Evolutionary conservation across 2,888 invertebrate species (phyloP).

Genomic region (Cartodere bifasciata): DNA sequence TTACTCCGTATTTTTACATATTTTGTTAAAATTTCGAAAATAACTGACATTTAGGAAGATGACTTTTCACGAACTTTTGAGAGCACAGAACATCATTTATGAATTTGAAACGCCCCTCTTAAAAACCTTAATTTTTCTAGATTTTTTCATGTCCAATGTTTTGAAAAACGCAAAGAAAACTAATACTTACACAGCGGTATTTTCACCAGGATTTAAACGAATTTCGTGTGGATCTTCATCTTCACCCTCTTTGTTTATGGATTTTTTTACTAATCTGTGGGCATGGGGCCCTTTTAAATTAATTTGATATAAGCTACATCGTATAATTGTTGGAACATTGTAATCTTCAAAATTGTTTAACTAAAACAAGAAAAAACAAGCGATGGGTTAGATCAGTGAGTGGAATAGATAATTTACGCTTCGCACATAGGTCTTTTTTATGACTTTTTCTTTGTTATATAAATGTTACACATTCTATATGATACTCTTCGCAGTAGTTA

Average conservation of each 20-base stretch:
- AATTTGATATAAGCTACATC: conserved; percentile 57
- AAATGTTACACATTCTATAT: too few relatives aligned
- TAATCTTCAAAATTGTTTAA: conserved; percentile 36
- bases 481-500: too few relatives aligned
- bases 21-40: too few relatives aligned
- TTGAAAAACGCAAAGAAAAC: conserved; percentile 8
- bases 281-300: conserved; percentile 49
- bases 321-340: conserved; percentile 46
- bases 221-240: conserved; percentile 56
- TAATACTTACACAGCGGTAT: conserved; percentile 46
- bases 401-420: conserved; percentile 1
- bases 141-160: too few relatives aligned
- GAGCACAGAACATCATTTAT: too few relatives aligned
- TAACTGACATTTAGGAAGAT: too few relatives aligned
- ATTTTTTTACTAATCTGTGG: conserved; percentile 54
- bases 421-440: too few relatives aligned
- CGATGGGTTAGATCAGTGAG: neutral
- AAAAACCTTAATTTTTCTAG: too few relatives aligned
- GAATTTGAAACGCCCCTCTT: too few relatives aligned
- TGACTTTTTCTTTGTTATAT: too few relatives aligned
- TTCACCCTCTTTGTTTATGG: conserved; percentile 41
- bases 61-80: too few relatives aligned
- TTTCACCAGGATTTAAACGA: conserved; percentile 40
- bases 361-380: conserved; percentile 28
- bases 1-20: too few relatives aligned